Evolutionary conservation across 2,113 vertebrate genomes (phyloP), one percentile per base, ranked within the genome.

Genomic region (Pristiophorus japonicus): DNA sequence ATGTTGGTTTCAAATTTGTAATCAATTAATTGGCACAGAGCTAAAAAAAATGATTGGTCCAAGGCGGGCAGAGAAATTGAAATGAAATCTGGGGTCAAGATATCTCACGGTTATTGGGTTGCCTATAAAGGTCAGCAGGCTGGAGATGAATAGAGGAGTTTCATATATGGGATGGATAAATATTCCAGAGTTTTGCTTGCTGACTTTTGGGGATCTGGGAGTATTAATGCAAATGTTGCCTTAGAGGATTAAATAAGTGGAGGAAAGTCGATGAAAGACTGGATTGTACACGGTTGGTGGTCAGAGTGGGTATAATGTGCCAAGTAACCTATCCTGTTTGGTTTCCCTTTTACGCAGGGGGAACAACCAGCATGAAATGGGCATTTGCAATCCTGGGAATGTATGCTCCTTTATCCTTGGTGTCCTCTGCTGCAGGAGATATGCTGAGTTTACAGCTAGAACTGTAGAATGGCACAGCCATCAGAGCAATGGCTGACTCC

Each of bases 11-110:
- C 51, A 94, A 94, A 65, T 94, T 91, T 94, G 91, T 94, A 94
- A 94, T 94, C 63, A 94, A 94, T 66, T 94, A 94, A 94, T 94
- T 94, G 91, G 62, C n/a, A 67, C 18, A 67, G 62, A 66, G 59
- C 4, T 63, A 38, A 42, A 93, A 94, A 94, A 67, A 45, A 70
- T 51, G 45, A 88, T 88, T 66, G 27, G 63, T 24, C 34, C 27
- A 94, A 94, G n/a, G n/a, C 16, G 6, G 59, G n/a, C 90, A 93
- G 51, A 42, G 62, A 66, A 93, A 93, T 93, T 93, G 45, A 93
- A 42, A 66, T 65, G 6, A 65, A 45, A 65, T 93, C 16, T 93
- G 20, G n/a, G 14, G 3, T 63, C 20, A 42, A 38, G n/a, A 6
- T 7, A 24, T 59, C n/a, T 66, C n/a, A 45, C 22, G 22, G n/a